These are phyloP conservation scores for Podarcis raffonei DNA, from an alignment of 2,113 vertebrate species.

Conservation along the genomic window DNA sequence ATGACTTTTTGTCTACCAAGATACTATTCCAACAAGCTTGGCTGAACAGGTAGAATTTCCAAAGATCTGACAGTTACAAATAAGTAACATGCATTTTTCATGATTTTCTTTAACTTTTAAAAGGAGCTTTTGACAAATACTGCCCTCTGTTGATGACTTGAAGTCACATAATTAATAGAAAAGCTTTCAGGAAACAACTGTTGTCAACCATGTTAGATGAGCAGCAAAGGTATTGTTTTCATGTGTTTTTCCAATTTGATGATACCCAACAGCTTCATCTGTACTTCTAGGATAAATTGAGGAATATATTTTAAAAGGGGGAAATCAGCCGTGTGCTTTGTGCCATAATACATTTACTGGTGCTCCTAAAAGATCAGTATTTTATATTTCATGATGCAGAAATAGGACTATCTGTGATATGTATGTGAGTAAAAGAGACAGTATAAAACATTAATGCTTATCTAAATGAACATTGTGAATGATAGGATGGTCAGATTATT, in stretches of 20 bases:
- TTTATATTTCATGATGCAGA: slow-evolving; percentile 42
- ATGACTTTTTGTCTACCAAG: neutral
- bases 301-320: slow-evolving; percentile 10
- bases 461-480: slow-evolving; percentile 54
- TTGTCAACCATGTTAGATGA: neutral
- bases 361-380: slow-evolving; percentile 54
- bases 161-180: slow-evolving; percentile 14
- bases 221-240: neutral
- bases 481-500: slow-evolving; percentile 47
- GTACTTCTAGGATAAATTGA: slow-evolving; percentile 29
- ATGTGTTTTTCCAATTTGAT: slow-evolving; percentile 16
- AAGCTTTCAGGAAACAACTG: neutral
- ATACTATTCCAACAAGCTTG: neutral
- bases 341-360: slow-evolving; percentile 45
- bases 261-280: neutral
- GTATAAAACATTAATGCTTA: slow-evolving; percentile 59
- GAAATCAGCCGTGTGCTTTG: neutral
- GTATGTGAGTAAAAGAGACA: slow-evolving; percentile 61
- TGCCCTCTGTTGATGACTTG: slow-evolving; percentile 14
- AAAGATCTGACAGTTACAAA: neutral
- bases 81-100: neutral
- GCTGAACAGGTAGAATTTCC: neutral
- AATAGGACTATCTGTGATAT: slow-evolving; percentile 55
- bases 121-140: neutral
- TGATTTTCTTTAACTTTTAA: neutral